Percentiles rank a stretch among this genome's conserved stretches.
Conservation (phyloP, 2,113 vertebrate genomes). For the Globicephala melas region DNA sequence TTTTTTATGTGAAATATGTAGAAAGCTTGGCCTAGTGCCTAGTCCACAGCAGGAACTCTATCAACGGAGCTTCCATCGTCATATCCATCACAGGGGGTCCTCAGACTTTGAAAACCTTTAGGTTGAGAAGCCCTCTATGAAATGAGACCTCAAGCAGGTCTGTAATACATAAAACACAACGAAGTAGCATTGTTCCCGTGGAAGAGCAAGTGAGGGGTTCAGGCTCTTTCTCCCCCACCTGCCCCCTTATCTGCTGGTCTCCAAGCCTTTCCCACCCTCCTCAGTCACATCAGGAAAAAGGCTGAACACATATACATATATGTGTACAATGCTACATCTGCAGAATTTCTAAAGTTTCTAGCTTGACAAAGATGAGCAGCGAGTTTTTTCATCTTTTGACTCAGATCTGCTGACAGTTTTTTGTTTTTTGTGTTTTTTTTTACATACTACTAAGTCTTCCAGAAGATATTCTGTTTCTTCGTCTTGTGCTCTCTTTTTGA, state of each 20-base stretch:
- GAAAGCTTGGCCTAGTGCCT: neutral
- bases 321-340: neutral
- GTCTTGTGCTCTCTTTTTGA: neutral
- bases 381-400: neutral
- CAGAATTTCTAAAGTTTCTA: neutral
- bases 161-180: neutral
- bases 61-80: rapidly evolving
- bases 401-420: neutral
- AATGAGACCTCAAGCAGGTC: neutral
- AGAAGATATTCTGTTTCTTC: neutral
- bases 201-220: neutral
- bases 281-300: neutral
- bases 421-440: neutral
- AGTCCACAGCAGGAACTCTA: neutral
- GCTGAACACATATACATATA: too few relatives aligned
- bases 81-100: neutral
- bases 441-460: neutral
- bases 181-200: neutral
- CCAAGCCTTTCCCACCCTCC: neutral
- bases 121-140: neutral
- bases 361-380: neutral
- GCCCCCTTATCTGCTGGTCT: neutral
- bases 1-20: neutral
- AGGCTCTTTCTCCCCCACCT: neutral
- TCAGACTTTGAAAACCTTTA: neutral